phyloP scores from a whole-genome alignment of 2,888 invertebrate species.

The Antitype chi region DNA sequence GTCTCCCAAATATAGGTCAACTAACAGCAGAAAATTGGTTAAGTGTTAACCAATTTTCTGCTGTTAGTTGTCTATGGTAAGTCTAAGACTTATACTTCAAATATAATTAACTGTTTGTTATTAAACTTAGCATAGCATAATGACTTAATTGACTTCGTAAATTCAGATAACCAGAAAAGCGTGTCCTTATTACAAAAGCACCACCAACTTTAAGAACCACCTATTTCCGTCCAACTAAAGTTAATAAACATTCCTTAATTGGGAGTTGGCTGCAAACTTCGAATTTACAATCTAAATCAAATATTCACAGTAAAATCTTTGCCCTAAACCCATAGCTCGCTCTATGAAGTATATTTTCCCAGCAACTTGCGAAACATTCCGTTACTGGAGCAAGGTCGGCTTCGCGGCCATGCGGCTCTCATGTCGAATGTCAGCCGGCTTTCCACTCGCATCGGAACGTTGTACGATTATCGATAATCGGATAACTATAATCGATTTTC shows the following conservation, averaged over 20 bases:
- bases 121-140: not conserved
- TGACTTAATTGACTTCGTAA: not conserved
- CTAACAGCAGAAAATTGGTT: too few species aligned
- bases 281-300: conserved; percentile 31
- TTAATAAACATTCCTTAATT: conserved; percentile 17
- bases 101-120: too few species aligned
- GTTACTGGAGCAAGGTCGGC: conserved; percentile 88
- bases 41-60: too few species aligned
- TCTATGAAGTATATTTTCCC: conserved; percentile 85
- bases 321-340: conserved; percentile 68
- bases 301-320: conserved; percentile 35
- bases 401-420: conserved; percentile 79
- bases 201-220: not conserved
- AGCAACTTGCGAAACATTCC: conserved; percentile 84
- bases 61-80: too few species aligned
- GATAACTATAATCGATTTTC: conserved; percentile 48
- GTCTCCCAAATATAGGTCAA: not conserved
- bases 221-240: conserved; percentile 19
- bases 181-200: not conserved
- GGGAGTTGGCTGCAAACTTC: not conserved
- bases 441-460: conserved; percentile 82
- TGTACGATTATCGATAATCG: conserved; percentile 72
- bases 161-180: not conserved
- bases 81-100: too few species aligned
- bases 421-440: conserved; percentile 83